Conservation (phyloP, 2,888 invertebrate species). For the Macrophya annulata region DNA sequence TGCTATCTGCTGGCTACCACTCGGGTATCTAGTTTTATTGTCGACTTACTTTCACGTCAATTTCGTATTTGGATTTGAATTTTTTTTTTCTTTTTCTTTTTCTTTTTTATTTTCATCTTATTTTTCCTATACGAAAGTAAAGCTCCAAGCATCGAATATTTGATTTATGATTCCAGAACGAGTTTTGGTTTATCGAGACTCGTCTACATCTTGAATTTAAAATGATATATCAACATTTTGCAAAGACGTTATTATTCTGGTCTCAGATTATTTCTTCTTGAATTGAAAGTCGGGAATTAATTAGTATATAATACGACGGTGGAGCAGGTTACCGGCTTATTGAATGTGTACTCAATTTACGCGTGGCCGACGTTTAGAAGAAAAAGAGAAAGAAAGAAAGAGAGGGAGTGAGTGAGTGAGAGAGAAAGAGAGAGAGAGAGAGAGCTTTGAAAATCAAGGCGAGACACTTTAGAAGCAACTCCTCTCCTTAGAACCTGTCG, state of each 20-base stretch:
- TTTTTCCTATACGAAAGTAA: background rate
- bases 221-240: background rate
- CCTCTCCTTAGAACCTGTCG: slow-evolving; percentile 53
- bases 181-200: background rate
- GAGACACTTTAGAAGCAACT: slow-evolving; percentile 14
- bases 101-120: background rate
- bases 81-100: too few species aligned
- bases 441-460: slow-evolving; percentile 12
- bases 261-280: background rate
- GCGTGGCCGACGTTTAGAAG: slow-evolving; percentile 6
- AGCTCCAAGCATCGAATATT: background rate
- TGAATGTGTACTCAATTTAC: slow-evolving; percentile 51
- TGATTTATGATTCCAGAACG: background rate
- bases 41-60: background rate
- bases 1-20: background rate
- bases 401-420: background rate
- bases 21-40: background rate
- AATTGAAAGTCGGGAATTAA: slow-evolving; percentile 8
- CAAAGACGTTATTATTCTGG: background rate
- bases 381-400: background rate
- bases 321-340: slow-evolving; percentile 39
- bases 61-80: background rate
- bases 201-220: background rate
- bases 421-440: background rate
- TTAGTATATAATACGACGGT: slow-evolving; percentile 9